These are phyloP conservation scores for Rotaria magnacalcarata DNA, from an alignment of 2,888 invertebrate genomes.

Conservation along the genomic window DNA sequence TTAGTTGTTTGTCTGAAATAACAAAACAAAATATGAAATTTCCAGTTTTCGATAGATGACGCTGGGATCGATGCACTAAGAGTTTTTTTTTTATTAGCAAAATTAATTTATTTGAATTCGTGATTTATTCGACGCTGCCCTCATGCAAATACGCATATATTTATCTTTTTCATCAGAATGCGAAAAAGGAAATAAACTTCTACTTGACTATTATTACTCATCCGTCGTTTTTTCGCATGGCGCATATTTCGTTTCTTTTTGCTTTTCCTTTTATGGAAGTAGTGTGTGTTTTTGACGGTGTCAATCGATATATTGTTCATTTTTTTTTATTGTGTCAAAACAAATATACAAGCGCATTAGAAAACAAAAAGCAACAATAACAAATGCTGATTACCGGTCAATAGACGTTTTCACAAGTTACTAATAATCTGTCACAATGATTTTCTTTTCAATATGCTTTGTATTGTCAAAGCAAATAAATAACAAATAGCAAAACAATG, in stretches of 20 bases:
- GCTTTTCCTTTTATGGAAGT: too few relatives aligned
- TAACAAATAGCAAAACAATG: not conserved
- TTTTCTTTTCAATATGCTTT: not conserved
- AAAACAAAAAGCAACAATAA: not conserved
- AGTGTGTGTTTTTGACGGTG: not conserved
- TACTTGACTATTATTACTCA: too few relatives aligned
- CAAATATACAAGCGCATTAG: not conserved
- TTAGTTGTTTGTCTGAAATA: not conserved
- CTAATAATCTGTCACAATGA: not conserved
- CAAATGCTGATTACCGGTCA: not conserved
- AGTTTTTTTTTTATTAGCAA: too few relatives aligned
- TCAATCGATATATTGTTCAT: not conserved
- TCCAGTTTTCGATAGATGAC: not conserved
- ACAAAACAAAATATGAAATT: not conserved
- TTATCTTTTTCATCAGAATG: too few relatives aligned
- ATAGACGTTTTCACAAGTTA: not conserved
- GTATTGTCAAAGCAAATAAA: not conserved
- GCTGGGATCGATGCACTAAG: not conserved
- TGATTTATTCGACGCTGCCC: too few relatives aligned
- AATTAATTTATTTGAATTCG: too few relatives aligned
- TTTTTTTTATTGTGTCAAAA: not conserved
- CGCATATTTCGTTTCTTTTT: too few relatives aligned
- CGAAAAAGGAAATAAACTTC: too few relatives aligned
- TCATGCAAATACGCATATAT: too few relatives aligned
- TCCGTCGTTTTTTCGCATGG: too few relatives aligned